Conservation (phyloP, 2,888 invertebrate genomes). For the Spicauda simplicius region DNA sequence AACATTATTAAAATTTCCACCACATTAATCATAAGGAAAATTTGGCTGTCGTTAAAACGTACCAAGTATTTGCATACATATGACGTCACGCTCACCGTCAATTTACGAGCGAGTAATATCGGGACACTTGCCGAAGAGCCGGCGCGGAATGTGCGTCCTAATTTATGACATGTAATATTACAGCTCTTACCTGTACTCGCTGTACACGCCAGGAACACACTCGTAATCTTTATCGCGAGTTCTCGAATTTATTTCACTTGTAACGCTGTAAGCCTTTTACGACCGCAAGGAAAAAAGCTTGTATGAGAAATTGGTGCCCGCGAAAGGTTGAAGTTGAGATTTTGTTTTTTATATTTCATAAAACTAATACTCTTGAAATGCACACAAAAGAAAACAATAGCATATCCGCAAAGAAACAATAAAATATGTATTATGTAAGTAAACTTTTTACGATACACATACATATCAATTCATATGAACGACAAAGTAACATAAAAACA, state of each 20-base stretch:
- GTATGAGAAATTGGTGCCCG: slow-evolving; percentile 33
- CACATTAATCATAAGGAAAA: slow-evolving; percentile 59
- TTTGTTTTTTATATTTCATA: slow-evolving; percentile 22
- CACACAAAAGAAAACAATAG: too few relatives aligned
- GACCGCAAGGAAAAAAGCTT: slow-evolving; percentile 25
- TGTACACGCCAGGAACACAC: slow-evolving; percentile 17
- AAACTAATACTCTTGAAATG: neutral
- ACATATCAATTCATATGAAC: too few relatives aligned
- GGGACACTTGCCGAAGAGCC: slow-evolving; percentile 71
- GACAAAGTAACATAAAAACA: too few relatives aligned
- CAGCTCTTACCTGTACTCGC: slow-evolving; percentile 41
- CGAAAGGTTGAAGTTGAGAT: slow-evolving; percentile 23
- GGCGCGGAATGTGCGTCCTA: slow-evolving; percentile 65
- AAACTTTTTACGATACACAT: too few relatives aligned
- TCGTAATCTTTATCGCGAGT: slow-evolving; percentile 30
- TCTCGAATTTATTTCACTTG: slow-evolving; percentile 34
- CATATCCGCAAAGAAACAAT: too few relatives aligned
- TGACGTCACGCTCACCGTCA: slow-evolving; percentile 53
- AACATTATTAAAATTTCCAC: slow-evolving; percentile 19
- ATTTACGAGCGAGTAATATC: slow-evolving; percentile 77
- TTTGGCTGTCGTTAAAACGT: slow-evolving; percentile 53
- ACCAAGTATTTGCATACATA: slow-evolving; percentile 61
- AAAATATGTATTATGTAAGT: too few relatives aligned
- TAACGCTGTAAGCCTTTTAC: slow-evolving; percentile 27
- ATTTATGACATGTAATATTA: slow-evolving; percentile 77